Evolutionary conservation across 2,113 vertebrate genomes (phyloP), one percentile per base, ranked within the genome.

Genomic region (Epinephelus lanceolatus): DNA sequence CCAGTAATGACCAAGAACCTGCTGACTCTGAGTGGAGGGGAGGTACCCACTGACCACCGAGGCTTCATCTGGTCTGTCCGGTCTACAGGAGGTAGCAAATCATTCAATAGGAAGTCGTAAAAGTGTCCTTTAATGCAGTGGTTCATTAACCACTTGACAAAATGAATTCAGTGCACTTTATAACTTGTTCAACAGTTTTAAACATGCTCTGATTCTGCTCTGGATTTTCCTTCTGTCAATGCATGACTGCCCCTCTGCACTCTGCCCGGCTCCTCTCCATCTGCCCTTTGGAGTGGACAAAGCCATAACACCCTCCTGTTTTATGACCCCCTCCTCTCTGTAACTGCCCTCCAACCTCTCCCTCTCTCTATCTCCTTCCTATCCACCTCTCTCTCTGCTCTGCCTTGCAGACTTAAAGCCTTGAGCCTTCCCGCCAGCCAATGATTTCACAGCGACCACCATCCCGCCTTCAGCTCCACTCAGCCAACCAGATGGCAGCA

Each of bases 401-500:
- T 71, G 87, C 12, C 10, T 12, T 12, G 67, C 90, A 78, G 83
- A 92, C 68, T 89, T 89, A 78, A 71, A 66, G 86, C 89, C 76
- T 55, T 23, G 17, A 84, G 87, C 83, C 76, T 70, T 78, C 47
- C 80, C 80, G 51, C 80, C 53, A 85, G 73, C 79, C 83, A 75
- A 83, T 86, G 76, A 82, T 79, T 88, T 78, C 78, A 81, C 76
- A 68, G 78, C 7, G 30, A 72, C 85, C 87, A 79, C 76, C 75
- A 75, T 70, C 70, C 71, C 17, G 68, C 84, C 84, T 80, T 88
- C 63, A 87, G 79, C 75, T 60, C 57, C 75, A 72, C 42, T 86
- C 87, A 79, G 84, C 83, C 86, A 92, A 92, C 90, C 93, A 94
- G 92, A 94, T 92, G 93, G 93, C 85, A 91, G 88, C 77, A 75